phyloP scores from a whole-genome alignment of 2,888 invertebrate genomes.

The Volucella inflata region DNA sequence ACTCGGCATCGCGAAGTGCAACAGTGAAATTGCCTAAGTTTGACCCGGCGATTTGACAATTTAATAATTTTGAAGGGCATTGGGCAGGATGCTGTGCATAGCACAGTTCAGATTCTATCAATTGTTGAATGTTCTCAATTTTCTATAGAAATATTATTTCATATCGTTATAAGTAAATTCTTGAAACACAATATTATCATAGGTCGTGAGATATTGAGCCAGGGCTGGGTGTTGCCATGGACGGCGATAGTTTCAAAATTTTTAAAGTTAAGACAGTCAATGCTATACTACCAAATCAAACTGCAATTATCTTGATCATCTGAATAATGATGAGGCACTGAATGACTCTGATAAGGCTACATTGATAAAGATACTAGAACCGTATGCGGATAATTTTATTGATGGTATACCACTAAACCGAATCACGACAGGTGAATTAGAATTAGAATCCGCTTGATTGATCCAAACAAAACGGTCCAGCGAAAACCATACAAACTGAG shows the following conservation, averaged over 20 bases:
- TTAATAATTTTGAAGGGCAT: slow-evolving; percentile 51
- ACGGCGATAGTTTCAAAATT: neutral
- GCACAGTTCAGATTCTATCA: slow-evolving; percentile 20
- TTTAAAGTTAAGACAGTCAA: slow-evolving; percentile 3
- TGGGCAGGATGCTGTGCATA: slow-evolving; percentile 39
- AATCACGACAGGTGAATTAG: slow-evolving; percentile 25
- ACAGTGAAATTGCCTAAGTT: slow-evolving; percentile 31
- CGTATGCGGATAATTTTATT: slow-evolving; percentile 20
- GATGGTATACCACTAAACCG: slow-evolving; percentile 29
- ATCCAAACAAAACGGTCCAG: slow-evolving; percentile 16
- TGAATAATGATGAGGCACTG: slow-evolving; percentile 14
- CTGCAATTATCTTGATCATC: slow-evolving; percentile 18
- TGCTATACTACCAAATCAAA: slow-evolving; percentile 21
- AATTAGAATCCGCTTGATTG: slow-evolving; percentile 11
- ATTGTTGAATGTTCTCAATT: slow-evolving; percentile 9
- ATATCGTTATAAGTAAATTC: slow-evolving; percentile 19
- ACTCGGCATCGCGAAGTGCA: slow-evolving; percentile 19
- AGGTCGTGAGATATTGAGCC: slow-evolving; percentile 24
- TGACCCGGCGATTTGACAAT: slow-evolving; percentile 34
- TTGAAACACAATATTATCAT: slow-evolving; percentile 20
- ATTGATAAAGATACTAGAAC: slow-evolving; percentile 31
- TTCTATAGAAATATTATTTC: slow-evolving; percentile 25
- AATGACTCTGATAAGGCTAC: slow-evolving; percentile 18
- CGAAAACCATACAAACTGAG: slow-evolving; percentile 18
- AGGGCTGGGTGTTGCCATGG: slow-evolving; percentile 18